Percentiles rank a stretch among this genome's conserved stretches.
These are phyloP conservation scores for Sporophila hypoxantha DNA, from an alignment of 2,113 vertebrate genomes.

Conservation along the genomic window DNA sequence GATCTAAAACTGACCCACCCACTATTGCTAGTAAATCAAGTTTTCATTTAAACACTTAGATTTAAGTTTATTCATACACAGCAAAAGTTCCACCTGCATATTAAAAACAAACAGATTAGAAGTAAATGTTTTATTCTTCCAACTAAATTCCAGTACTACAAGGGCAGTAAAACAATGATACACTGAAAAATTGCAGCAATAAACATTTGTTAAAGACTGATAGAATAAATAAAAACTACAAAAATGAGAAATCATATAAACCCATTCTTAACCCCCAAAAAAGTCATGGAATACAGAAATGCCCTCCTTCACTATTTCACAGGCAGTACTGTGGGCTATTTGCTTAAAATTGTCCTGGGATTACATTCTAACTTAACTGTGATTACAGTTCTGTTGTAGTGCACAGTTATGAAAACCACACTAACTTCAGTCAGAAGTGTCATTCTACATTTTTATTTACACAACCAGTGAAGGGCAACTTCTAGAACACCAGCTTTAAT, in stretches of 20 bases:
- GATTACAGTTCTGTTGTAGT: slow-evolving; percentile 75
- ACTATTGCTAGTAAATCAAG: slow-evolving; percentile 16
- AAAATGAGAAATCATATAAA: slow-evolving; percentile 84
- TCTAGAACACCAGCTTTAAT: slow-evolving; percentile 82
- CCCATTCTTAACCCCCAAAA: slow-evolving; percentile 76
- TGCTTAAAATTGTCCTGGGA: slow-evolving; percentile 77
- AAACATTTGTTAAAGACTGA: slow-evolving; percentile 85
- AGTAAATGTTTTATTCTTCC: slow-evolving; percentile 94
- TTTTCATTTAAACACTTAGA: slow-evolving; percentile 61
- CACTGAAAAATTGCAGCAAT: slow-evolving; percentile 78
- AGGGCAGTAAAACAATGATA: slow-evolving; percentile 86
- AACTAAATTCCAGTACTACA: slow-evolving; percentile 90
- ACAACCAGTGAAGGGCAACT: slow-evolving; percentile 81
- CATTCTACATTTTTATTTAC: slow-evolving; percentile 80
- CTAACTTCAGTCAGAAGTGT: slow-evolving; percentile 79
- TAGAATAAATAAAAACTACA: slow-evolving; percentile 86
- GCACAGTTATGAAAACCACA: slow-evolving; percentile 80
- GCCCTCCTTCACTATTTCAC: slow-evolving; percentile 75
- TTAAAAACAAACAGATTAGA: slow-evolving; percentile 73
- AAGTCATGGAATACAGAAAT: slow-evolving; percentile 80
- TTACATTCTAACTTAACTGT: slow-evolving; percentile 78
- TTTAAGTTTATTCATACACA: slow-evolving; percentile 64
- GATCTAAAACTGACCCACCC: neutral
- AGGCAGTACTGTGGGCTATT: slow-evolving; percentile 78
- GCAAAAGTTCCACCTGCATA: slow-evolving; percentile 63